A percentile compares a stretch with the other conserved stretches of the same genome.
Evolutionary conservation across 2,888 invertebrate species (phyloP).

Genomic region (Drosophila imparisetae): DNA sequence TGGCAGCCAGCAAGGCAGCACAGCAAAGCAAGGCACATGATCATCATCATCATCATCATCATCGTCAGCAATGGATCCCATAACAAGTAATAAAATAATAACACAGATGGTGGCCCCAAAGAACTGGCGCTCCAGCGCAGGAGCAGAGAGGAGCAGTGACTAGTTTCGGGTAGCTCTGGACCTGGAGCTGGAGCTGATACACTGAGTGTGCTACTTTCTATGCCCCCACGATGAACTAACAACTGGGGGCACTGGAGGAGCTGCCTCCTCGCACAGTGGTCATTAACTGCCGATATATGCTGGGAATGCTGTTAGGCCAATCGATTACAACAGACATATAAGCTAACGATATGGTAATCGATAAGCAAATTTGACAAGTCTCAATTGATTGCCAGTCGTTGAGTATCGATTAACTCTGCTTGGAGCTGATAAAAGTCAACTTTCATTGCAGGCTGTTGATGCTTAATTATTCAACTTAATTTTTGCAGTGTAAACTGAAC

Average conservation of each 20-base stretch:
- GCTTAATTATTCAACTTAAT: neutral
- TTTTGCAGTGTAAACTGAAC: neutral
- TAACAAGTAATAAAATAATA: constrained; percentile 82
- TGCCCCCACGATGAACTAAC: constrained; percentile 43
- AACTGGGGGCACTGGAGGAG: constrained; percentile 33
- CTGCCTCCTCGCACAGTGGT: constrained; percentile 53
- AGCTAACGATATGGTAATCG: neutral
- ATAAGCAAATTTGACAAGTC: neutral
- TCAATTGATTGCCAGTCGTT: neutral
- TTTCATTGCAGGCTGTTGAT: neutral
- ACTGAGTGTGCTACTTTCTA: constrained; percentile 71
- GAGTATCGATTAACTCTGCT: neutral
- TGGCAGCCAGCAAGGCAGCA: constrained; percentile 46
- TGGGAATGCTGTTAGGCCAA: constrained; percentile 3
- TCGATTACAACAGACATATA: no score
- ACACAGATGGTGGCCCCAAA: constrained; percentile 80
- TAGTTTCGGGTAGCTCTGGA: constrained; percentile 13
- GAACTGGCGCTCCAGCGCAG: constrained; percentile 38
- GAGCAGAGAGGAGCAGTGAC: constrained; percentile 8
- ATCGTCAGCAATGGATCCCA: constrained; percentile 61
- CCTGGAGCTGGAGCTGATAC: constrained; percentile 11
- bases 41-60: constrained; percentile 51
- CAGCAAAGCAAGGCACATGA: constrained; percentile 36
- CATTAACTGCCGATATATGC: constrained; percentile 19
- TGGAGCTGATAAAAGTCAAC: neutral